A percentile compares a stretch with the other conserved stretches of the same genome.
phyloP scores from a whole-genome alignment of 2,113 vertebrate species.

The Shinisaurus crocodilurus region DNA sequence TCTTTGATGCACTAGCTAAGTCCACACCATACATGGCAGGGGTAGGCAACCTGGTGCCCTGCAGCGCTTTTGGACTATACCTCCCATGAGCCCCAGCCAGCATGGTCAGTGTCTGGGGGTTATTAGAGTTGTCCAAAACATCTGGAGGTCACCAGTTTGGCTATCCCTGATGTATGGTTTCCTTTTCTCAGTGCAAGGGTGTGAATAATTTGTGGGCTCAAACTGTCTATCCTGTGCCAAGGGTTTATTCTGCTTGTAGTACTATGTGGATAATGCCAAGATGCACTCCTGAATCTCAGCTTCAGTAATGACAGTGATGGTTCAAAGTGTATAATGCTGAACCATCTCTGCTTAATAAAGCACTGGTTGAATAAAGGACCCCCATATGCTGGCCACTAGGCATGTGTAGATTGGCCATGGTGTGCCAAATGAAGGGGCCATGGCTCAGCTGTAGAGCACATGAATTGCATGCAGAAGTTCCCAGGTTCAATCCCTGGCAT shows the following conservation, averaged over 20 bases:
- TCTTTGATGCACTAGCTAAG: background rate
- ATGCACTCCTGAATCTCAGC: background rate
- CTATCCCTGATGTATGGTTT: background rate
- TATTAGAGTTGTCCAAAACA: no score
- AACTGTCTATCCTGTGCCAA: background rate
- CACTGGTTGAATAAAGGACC: background rate
- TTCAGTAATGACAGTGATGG: background rate
- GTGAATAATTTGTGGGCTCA: background rate
- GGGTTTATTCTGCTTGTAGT: background rate
- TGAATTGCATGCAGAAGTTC: background rate
- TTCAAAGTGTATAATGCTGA: background rate
- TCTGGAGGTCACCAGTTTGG: no score
- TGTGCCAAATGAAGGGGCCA: background rate
- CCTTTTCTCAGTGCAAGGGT: background rate
- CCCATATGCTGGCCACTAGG: background rate
- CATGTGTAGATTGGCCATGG: background rate
- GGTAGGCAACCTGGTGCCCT: no score
- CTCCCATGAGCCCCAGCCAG: no score
- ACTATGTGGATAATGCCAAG: background rate
- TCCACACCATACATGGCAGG: background rate
- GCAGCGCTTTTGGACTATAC: no score
- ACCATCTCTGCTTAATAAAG: background rate
- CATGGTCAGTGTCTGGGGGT: no score
- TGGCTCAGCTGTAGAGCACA: background rate
- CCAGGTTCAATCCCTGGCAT: background rate